phyloP scores from a whole-genome alignment of 1,140 invertebrate genomes.

The Pseudomyrmex gracilis region DNA sequence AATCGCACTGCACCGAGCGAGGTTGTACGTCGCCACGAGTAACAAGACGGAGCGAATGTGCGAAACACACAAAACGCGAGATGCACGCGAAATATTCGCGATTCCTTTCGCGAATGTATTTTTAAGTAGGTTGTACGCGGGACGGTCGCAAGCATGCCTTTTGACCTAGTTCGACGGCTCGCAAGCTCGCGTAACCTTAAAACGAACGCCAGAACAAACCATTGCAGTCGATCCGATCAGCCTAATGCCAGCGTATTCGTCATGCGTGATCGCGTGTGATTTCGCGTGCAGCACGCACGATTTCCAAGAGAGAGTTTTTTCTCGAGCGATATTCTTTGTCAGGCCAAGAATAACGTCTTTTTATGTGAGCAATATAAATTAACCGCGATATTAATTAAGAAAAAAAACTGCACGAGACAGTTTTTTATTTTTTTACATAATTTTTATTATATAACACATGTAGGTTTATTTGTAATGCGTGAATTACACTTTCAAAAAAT shows the following conservation, averaged over 20 bases:
- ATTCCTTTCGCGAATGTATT: constrained; percentile 64
- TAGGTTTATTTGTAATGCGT: too few species aligned
- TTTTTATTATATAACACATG: too few species aligned
- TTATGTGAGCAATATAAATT: not conserved
- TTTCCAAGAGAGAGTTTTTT: not conserved
- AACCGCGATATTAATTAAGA: too few species aligned
- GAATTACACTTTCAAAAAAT: too few species aligned
- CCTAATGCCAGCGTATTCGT: constrained; percentile 14
- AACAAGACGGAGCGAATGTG: not conserved
- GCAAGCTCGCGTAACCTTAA: constrained; percentile 68
- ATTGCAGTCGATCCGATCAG: constrained; percentile 50
- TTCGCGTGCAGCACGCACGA: constrained; percentile 14
- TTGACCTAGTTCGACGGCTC: constrained; percentile 75
- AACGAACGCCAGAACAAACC: constrained; percentile 43
- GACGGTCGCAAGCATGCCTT: constrained; percentile 61
- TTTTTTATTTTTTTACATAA: too few species aligned
- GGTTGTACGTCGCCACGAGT: not conserved
- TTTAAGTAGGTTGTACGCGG: constrained; percentile 63
- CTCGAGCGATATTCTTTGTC: too few species aligned
- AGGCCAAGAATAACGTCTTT: too few species aligned
- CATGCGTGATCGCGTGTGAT: constrained; percentile 36
- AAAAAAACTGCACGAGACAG: too few species aligned
- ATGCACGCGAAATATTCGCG: constrained; percentile 59
- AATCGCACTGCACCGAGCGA: not conserved
- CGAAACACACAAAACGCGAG: constrained; percentile 15